Conservation (phyloP, 2,888 invertebrate genomes). For the Ochropacha duplaris region DNA sequence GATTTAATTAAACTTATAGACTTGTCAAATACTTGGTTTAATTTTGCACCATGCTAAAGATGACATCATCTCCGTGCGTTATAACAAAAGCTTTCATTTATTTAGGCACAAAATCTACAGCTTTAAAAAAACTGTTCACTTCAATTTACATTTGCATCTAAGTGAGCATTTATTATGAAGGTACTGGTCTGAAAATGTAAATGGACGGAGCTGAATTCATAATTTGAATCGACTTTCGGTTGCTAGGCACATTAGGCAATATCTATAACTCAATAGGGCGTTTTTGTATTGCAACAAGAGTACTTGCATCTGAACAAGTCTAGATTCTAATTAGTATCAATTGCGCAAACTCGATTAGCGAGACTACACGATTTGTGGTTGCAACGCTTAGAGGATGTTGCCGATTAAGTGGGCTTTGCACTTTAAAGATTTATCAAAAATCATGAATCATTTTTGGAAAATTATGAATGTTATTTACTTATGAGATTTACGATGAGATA, state of each 20-base stretch:
- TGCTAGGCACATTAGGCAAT: neutral
- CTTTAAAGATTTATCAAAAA: neutral
- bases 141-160: too few species aligned
- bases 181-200: too few species aligned
- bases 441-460: neutral
- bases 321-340: constrained; percentile 39
- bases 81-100: too few species aligned
- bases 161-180: too few species aligned
- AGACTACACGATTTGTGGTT: constrained; percentile 15
- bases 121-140: too few species aligned
- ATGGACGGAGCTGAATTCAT: neutral
- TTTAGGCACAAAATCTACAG: too few species aligned
- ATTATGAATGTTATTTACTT: neutral
- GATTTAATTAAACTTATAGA: too few species aligned
- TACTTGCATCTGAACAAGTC: constrained; percentile 18
- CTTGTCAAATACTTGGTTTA: too few species aligned
- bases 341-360: constrained; percentile 50
- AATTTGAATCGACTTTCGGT: neutral
- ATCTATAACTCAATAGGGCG: constrained; percentile 8
- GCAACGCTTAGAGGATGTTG: neutral
- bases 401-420: neutral
- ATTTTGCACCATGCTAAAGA: too few species aligned
- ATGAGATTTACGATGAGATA: neutral
- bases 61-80: too few species aligned
- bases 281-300: constrained; percentile 11